A percentile compares a stretch with the other conserved stretches of the same genome.
Evolutionary conservation across 2,888 invertebrate genomes (phyloP).

Genomic region (Syritta pipiens): DNA sequence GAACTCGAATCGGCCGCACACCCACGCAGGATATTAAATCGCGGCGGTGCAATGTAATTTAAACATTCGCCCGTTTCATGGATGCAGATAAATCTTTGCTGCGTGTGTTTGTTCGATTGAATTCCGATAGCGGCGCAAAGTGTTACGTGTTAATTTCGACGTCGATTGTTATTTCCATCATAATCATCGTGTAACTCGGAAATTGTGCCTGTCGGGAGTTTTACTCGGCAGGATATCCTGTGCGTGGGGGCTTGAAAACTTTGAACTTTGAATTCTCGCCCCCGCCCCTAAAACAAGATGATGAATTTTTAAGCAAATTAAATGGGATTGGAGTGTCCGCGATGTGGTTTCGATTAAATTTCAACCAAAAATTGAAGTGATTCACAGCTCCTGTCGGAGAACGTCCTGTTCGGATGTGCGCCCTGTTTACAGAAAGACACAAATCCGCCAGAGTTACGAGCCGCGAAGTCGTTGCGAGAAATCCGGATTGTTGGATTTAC

Average conservation of each 20-base stretch:
- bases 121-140: constrained; percentile 30
- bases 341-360: neutral
- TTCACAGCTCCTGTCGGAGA: too few species aligned
- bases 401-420: too few species aligned
- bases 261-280: constrained; percentile 2
- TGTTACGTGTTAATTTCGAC: constrained; percentile 52
- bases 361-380: too few species aligned
- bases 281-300: too few species aligned
- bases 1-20: neutral
- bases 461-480: neutral
- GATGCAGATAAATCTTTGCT: constrained; percentile 26
- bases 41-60: constrained; percentile 35
- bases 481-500: constrained; percentile 9
- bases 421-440: too few species aligned
- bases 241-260: neutral
- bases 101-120: constrained; percentile 47
- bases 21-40: constrained; percentile 43
- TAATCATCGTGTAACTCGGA: constrained; percentile 39
- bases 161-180: constrained; percentile 45
- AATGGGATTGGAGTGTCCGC: neutral
- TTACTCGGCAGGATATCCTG: constrained; percentile 9
- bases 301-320: too few species aligned
- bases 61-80: constrained; percentile 25
- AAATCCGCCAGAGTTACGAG: too few species aligned
- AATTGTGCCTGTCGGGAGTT: constrained; percentile 40